phyloP scores from a whole-genome alignment of 2,797 vertebrate genomes.

The Gastrophryne carolinensis region DNA sequence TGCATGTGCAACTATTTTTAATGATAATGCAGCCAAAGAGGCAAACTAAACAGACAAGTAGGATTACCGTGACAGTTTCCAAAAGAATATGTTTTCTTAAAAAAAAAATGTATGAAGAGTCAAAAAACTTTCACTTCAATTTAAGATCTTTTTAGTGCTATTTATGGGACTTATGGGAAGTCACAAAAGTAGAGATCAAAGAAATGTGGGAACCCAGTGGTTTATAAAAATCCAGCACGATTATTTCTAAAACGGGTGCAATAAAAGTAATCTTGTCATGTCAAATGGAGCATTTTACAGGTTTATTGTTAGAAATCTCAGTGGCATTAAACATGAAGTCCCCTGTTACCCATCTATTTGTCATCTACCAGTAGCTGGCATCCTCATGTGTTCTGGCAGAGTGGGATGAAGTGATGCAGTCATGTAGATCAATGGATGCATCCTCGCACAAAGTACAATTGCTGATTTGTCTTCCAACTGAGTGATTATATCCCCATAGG shows the following conservation, averaged over 20 bases:
- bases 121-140: no score
- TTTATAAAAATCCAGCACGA: slow-evolving; percentile 2
- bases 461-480: slow-evolving; percentile 21
- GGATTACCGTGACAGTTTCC: no score
- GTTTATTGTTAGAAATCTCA: slow-evolving; percentile 19
- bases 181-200: no score
- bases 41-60: no score
- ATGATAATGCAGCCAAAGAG: no score
- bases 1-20: no score
- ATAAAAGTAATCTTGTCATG: slow-evolving; percentile 21
- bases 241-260: slow-evolving; percentile 19
- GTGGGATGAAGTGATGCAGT: slow-evolving; percentile 39
- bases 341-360: slow-evolving; percentile 15
- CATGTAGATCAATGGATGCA: slow-evolving; percentile 36
- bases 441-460: slow-evolving; percentile 18
- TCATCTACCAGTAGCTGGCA: slow-evolving; percentile 13
- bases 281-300: slow-evolving; percentile 33
- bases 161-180: no score
- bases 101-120: no score
- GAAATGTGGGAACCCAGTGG: no score
- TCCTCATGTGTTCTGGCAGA: slow-evolving; percentile 21
- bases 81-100: no score
- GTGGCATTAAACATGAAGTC: slow-evolving; percentile 27
- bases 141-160: no score
- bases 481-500: slow-evolving; percentile 46